Base-by-base conservation (phyloP, 2,113 vertebrate genomes). In the Isichthys henryi region DNA sequence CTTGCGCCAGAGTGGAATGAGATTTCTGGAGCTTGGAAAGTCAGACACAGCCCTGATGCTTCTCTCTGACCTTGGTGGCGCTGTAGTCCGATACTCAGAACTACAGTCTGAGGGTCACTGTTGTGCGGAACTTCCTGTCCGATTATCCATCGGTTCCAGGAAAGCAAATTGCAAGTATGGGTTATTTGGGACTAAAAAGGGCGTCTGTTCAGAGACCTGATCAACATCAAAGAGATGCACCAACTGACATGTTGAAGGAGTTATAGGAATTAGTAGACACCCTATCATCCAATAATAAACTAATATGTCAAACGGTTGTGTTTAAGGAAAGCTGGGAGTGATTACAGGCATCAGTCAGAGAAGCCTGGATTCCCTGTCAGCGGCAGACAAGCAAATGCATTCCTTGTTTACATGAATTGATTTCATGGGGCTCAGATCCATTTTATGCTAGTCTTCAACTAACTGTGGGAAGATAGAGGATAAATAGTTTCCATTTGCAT, bases 391-490 rank as follows among this genome's bases (percentile, higher is more conserved):
- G 35, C 23, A 82, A 49, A 53, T 53, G 50, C 70, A 70, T 52
- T 48, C 39, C 85, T 53, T 74, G 50, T 89, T 89, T 39, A 82
- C 74, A 80, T 80, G n/a, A 80, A 23, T 49, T 50, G 70, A 52
- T 31, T 82, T 88, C 70, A 53, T 80, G 48, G 62, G 27, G 66
- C n/a, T 86, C 46, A 86, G 49, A 50, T 86, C 19, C n/a, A 53
- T 56, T 87, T 53, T 19, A 52, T 87, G 45, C 21, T 82, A 23
- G 50, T 87, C 9, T 87, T 53, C 31, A 43, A 46, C 39, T 48
- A 84, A 46, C 45, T 46, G 56, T 17, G 49, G 27, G 49, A 13
- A 86, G 49, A 86, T 23, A 17, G n/a, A 50, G 48, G n/a, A 35
- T 21, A 56, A 31, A 87, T 50, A 31, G 46, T 87, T 53, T 3